Percentiles rank a stretch among this genome's conserved stretches.
Conservation (phyloP, 2,888 invertebrate genomes). For the Plagiodera versicolora region DNA sequence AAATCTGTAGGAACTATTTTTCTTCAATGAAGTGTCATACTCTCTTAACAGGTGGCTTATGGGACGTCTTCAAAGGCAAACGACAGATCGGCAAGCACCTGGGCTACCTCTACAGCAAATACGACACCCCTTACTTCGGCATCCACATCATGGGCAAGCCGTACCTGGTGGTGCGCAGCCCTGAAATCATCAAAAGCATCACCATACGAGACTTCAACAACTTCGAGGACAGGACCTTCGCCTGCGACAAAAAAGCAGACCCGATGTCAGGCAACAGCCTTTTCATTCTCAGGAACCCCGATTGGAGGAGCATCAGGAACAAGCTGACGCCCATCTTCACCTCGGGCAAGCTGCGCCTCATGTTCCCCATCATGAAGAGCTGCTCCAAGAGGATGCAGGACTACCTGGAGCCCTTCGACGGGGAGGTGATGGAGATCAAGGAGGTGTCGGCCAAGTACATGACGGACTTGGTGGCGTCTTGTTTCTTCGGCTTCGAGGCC, state of each 20-base stretch:
- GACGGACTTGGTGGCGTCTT: conserved; percentile 56
- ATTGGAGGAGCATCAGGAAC: conserved; percentile 58
- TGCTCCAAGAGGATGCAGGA: conserved; percentile 47
- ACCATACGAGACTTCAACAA: conserved; percentile 56
- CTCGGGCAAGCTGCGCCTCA: conserved; percentile 58
- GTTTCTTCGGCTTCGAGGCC: conserved; percentile 55
- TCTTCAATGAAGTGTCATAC: no score
- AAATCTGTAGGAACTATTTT: no score
- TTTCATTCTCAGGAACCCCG: conserved; percentile 55
- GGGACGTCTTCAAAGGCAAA: conserved; percentile 42
- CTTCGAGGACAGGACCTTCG: conserved; percentile 57
- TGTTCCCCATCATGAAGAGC: conserved; percentile 56
- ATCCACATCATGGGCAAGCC: conserved; percentile 57
- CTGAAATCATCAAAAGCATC: conserved; percentile 54
- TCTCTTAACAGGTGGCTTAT: conserved; percentile 40
- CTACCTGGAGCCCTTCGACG: conserved; percentile 39
- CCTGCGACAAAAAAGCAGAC: conserved; percentile 54
- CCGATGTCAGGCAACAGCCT: conserved; percentile 54
- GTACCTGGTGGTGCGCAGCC: conserved; percentile 54
- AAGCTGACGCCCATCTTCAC: conserved; percentile 60
- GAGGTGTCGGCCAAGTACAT: conserved; percentile 51
- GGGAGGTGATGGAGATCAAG: conserved; percentile 42
- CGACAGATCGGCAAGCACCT: conserved; percentile 49
- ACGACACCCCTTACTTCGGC: conserved; percentile 50
- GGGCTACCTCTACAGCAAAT: conserved; percentile 47